Evolutionary conservation across 2,797 vertebrate species (phyloP).

Genomic region (Hipposideros larvatus): DNA sequence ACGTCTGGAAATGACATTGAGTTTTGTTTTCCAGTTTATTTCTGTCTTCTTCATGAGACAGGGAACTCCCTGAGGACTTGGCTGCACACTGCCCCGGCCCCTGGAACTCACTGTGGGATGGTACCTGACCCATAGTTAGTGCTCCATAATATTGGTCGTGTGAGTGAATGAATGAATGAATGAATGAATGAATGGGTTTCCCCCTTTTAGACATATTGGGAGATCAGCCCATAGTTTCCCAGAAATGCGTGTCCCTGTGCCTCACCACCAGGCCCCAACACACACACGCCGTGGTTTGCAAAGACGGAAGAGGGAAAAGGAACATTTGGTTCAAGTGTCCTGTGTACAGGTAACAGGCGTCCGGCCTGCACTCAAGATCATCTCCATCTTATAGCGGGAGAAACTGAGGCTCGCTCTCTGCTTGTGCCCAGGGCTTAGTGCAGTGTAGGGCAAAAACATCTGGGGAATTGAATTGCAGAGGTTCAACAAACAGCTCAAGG

Average conservation of each 20-base stretch:
- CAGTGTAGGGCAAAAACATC: not conserved
- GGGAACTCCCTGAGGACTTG: not conserved
- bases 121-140: not conserved
- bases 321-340: too few relatives aligned
- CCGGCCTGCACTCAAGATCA: not conserved
- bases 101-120: not conserved
- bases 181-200: not conserved
- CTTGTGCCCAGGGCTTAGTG: not conserved
- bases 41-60: not conserved
- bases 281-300: not conserved
- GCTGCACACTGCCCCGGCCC: not conserved
- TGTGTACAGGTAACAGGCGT: not conserved
- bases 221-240: not conserved
- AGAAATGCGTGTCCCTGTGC: not conserved
- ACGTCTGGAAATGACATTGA: not conserved
- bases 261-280: not conserved
- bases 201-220: not conserved
- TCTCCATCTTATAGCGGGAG: not conserved
- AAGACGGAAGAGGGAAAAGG: not conserved
- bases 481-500: not conserved
- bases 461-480: not conserved
- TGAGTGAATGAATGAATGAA: not conserved
- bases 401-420: not conserved
- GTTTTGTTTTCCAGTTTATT: conserved; percentile 26
- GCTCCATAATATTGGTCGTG: not conserved